Conservation (phyloP, 1,140 invertebrate species). For the Macrotrachela quadricornifera region DNA sequence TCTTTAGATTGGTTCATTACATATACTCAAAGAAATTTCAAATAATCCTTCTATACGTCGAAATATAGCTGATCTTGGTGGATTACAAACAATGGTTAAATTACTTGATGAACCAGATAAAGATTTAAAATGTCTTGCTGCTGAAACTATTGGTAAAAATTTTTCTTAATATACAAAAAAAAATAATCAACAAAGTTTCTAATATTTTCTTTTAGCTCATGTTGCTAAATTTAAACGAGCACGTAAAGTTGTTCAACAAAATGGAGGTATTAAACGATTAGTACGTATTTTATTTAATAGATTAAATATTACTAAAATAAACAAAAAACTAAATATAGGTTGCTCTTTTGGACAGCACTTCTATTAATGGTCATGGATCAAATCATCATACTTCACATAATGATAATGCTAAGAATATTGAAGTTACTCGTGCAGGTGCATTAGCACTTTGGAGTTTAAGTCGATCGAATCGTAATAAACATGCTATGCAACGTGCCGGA, state of each 20-base stretch:
- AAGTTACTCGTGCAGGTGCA: constrained; percentile 55
- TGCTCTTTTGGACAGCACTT: constrained; percentile 38
- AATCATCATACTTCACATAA: constrained; percentile 28
- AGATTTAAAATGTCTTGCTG: constrained; percentile 60
- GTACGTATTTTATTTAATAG: constrained; percentile 30
- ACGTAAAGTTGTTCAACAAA: constrained; percentile 55
- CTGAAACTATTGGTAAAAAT: constrained; percentile 50
- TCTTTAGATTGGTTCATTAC: constrained; percentile 50
- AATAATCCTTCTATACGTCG: constrained; percentile 51
- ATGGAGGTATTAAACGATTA: constrained; percentile 53
- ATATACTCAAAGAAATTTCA: constrained; percentile 54
- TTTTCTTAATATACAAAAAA: too few relatives aligned
- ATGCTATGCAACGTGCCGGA: constrained; percentile 59
- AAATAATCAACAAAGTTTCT: too few relatives aligned
- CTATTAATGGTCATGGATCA: constrained; percentile 20
- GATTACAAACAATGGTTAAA: constrained; percentile 35
- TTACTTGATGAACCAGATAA: constrained; percentile 50
- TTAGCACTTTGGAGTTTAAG: constrained; percentile 65
- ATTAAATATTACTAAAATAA: not conserved
- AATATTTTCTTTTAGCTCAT: constrained; percentile 34
- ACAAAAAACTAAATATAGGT: constrained; percentile 39
- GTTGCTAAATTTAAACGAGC: constrained; percentile 62
- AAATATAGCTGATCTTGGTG: constrained; percentile 59
- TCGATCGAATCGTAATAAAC: constrained; percentile 57
- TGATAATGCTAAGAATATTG: constrained; percentile 42